Evolutionary conservation across 2,113 vertebrate genomes (phyloP).

Genomic region (Caranx ignobilis): DNA sequence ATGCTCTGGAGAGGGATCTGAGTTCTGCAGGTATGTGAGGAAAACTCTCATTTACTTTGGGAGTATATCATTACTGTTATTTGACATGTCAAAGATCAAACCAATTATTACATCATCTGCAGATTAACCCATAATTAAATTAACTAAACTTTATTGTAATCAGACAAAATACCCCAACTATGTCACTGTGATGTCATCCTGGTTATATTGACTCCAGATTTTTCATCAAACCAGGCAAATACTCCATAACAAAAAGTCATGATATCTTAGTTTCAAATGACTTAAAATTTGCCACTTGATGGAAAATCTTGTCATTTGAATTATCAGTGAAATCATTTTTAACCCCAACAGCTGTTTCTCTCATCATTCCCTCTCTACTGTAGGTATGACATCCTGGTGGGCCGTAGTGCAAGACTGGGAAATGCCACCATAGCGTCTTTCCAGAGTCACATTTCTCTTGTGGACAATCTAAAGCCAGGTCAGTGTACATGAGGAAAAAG

Average conservation of each 20-base stretch:
- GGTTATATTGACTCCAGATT: too few species aligned
- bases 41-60: not conserved
- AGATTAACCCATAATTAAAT: too few species aligned
- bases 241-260: too few species aligned
- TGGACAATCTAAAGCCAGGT: constrained; percentile 86
- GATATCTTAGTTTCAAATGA: too few species aligned
- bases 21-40: constrained; percentile 85
- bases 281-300: too few species aligned
- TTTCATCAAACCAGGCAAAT: too few species aligned
- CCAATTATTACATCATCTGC: too few species aligned
- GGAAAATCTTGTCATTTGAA: not conserved
- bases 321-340: not conserved
- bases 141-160: too few species aligned
- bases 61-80: too few species aligned
- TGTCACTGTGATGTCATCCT: too few species aligned
- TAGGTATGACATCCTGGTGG: constrained; percentile 83
- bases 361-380: constrained; percentile 6
- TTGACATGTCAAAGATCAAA: too few species aligned
- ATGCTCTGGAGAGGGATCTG: constrained; percentile 83
- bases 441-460: constrained; percentile 75
- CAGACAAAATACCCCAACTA: too few species aligned
- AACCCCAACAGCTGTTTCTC: not conserved
- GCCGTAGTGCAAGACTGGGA: constrained; percentile 82
- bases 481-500: not conserved
- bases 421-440: constrained; percentile 83